A percentile compares a stretch with the other conserved stretches of the same genome.
phyloP scores from a whole-genome alignment of 2,797 vertebrate species.

The Smutsia temminckii region DNA sequence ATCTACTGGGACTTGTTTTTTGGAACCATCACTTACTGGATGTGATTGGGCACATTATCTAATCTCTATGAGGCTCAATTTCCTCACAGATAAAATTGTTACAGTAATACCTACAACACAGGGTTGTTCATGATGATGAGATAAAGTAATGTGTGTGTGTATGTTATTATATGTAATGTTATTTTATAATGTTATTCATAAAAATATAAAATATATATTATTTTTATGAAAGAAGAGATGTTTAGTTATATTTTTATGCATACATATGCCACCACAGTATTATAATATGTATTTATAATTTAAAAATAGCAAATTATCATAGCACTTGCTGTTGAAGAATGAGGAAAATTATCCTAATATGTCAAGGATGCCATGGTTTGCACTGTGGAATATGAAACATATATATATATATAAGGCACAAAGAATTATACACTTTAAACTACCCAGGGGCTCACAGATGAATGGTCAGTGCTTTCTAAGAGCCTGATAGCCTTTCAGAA shows the following conservation, averaged over 20 bases:
- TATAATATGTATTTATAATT: neutral
- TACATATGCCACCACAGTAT: neutral
- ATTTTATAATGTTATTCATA: neutral
- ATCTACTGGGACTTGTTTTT: neutral
- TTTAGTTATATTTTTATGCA: neutral
- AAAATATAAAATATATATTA: neutral
- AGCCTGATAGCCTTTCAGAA: neutral
- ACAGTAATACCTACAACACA: neutral
- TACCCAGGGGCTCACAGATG: neutral
- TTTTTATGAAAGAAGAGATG: neutral
- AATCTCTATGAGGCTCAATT: neutral
- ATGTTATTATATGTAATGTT: neutral
- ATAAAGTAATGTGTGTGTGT: neutral
- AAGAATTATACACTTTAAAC: neutral
- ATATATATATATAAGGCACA: neutral
- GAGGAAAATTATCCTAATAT: neutral
- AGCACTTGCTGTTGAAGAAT: neutral
- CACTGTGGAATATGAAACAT: neutral
- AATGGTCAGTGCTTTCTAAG: neutral
- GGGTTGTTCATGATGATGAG: neutral
- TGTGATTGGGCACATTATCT: neutral
- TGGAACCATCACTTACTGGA: neutral
- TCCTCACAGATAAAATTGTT: conserved; percentile 10
- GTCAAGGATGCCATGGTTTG: neutral
- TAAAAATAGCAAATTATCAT: neutral